Evolutionary conservation across 2,888 invertebrate genomes (phyloP).

Genomic region (Pedicia rivosa): DNA sequence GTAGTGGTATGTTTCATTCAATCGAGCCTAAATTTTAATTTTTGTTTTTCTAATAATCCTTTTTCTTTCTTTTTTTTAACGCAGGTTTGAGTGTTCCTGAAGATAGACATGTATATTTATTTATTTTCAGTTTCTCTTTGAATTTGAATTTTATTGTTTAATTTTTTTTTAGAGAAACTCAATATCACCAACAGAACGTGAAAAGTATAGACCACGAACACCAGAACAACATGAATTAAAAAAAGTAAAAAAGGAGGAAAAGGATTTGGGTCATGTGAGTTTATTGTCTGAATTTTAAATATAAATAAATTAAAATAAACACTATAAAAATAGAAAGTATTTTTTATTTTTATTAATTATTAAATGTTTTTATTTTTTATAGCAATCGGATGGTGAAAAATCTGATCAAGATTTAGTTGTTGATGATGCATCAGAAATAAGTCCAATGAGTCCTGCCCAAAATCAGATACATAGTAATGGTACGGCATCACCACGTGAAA

Average conservation of each 20-base stretch:
- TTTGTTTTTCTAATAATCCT: no score
- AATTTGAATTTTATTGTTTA: constrained; percentile 10
- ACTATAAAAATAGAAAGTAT: background rate
- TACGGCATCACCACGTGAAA: constrained; percentile 81
- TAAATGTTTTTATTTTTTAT: constrained; percentile 11
- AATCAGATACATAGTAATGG: constrained; percentile 14
- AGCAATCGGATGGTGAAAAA: constrained; percentile 72
- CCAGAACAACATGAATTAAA: constrained; percentile 50
- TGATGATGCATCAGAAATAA: constrained; percentile 76
- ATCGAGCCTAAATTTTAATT: no score
- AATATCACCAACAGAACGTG: constrained; percentile 61
- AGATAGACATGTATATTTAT: constrained; percentile 25
- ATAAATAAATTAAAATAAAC: no score
- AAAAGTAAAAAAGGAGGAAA: constrained; percentile 69
- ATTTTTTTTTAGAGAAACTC: constrained; percentile 52
- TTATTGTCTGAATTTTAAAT: background rate
- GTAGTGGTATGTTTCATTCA: constrained; percentile 51
- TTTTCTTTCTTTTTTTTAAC: no score
- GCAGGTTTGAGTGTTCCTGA: constrained; percentile 11
- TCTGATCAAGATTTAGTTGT: constrained; percentile 88
- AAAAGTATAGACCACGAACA: constrained; percentile 69
- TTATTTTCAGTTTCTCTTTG: background rate
- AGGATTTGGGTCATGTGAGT: constrained; percentile 66
- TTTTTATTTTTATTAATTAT: background rate
- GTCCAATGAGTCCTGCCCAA: constrained; percentile 51